phyloP scores from a whole-genome alignment of 2,888 invertebrate species.

The Apamea anceps region DNA sequence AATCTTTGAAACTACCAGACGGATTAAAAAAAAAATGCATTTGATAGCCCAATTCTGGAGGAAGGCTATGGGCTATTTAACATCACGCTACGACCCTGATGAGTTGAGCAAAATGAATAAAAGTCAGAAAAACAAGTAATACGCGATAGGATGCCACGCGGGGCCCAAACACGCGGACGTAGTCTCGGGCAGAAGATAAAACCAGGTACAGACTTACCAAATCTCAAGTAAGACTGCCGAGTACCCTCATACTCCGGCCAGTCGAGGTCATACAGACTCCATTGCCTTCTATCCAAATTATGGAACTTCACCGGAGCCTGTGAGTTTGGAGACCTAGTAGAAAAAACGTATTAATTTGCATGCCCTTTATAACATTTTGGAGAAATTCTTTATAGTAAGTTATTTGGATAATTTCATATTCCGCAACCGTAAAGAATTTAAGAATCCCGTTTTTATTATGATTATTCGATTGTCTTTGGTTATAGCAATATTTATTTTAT shows the following conservation, averaged over 20 bases:
- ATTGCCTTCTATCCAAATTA: constrained; percentile 91
- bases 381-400: no score
- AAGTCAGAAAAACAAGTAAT: background rate
- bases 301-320: constrained; percentile 92
- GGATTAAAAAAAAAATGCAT: background rate
- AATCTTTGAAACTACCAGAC: rapidly evolving
- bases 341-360: background rate
- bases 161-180: no score
- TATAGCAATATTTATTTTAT: no score
- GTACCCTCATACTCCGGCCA: constrained; percentile 96
- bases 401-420: constrained; percentile 2
- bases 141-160: no score
- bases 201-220: constrained; percentile 89
- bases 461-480: background rate
- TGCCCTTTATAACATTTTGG: no score
- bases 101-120: background rate
- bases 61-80: no score
- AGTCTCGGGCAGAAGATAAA: background rate
- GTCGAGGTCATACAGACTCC: constrained; percentile 93
- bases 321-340: constrained; percentile 93
- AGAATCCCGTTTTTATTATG: background rate
- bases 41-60: background rate
- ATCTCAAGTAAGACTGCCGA: constrained; percentile 94
- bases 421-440: background rate
- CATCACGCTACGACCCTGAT: background rate